Evolutionary conservation across 2,113 vertebrate genomes (phyloP).

Genomic region (Ochotona curzoniae): DNA sequence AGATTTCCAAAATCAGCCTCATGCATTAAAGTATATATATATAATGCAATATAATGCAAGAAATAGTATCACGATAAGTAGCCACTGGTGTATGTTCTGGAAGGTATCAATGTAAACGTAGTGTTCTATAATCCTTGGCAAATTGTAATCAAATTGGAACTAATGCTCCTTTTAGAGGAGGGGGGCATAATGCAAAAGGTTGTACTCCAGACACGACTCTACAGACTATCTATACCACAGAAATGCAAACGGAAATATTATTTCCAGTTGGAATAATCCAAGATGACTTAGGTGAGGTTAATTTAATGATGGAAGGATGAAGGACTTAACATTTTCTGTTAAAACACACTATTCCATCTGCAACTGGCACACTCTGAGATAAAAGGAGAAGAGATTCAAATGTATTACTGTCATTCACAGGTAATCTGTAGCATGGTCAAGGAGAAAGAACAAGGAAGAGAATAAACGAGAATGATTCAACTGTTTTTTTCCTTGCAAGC

Average conservation of each 20-base stretch:
- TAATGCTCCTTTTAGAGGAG: not conserved
- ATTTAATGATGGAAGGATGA: not conserved
- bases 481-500: slow-evolving; percentile 35
- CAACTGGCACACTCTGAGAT: not conserved
- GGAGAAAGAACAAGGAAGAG: not conserved
- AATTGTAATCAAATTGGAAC: not conserved
- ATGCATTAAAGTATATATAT: too few relatives aligned
- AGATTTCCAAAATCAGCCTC: not conserved
- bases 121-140: not conserved
- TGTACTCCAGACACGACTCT: not conserved
- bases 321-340: slow-evolving; percentile 23
- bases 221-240: not conserved
- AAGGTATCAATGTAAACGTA: not conserved
- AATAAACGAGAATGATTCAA: slow-evolving; percentile 28
- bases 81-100: not conserved
- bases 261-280: not conserved
- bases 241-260: slow-evolving; percentile 3
- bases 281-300: not conserved
- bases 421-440: not conserved
- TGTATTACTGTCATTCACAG: not conserved
- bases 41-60: not conserved
- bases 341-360: not conserved
- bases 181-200: not conserved
- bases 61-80: not conserved
- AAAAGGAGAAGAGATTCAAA: not conserved